Conservation (phyloP, 2,888 invertebrate species). For the Eudemis profundana region DNA sequence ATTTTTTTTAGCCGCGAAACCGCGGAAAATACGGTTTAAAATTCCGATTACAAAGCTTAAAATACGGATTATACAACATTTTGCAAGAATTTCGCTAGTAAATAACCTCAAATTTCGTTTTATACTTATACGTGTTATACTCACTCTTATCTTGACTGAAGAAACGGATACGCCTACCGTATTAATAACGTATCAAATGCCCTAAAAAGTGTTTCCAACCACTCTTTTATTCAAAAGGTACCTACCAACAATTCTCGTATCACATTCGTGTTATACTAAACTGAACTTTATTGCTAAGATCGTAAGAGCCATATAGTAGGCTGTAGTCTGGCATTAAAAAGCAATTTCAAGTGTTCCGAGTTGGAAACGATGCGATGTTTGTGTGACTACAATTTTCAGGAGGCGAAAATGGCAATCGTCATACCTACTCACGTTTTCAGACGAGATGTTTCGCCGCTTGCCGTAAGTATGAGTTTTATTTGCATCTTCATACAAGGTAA, state of each 20-base stretch:
- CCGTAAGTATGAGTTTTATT: no score
- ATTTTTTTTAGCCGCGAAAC: no score
- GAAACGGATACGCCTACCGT: neutral
- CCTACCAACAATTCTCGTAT: neutral
- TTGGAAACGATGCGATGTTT: conserved; percentile 6
- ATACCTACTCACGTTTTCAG: neutral
- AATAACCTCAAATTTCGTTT: no score
- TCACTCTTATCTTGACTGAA: no score
- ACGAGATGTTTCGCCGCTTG: no score
- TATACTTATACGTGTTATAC: no score
- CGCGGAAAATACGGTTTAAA: no score
- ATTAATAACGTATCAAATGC: conserved; percentile 10
- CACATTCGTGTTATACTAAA: neutral
- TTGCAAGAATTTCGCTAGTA: no score
- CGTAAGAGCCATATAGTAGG: conserved; percentile 3
- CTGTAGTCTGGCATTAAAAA: conserved; percentile 8
- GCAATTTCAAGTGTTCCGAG: conserved; percentile 7
- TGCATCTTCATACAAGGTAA: no score
- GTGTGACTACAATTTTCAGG: conserved; percentile 10
- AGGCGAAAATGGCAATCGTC: neutral
- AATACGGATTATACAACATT: no score
- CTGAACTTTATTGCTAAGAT: no score
- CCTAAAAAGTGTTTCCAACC: conserved; percentile 7
- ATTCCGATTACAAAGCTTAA: no score
- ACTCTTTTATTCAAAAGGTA: conserved; percentile 12